These are phyloP conservation scores for Malaclemys terrapin DNA, from an alignment of 2,113 vertebrate genomes.

Conservation along the genomic window DNA sequence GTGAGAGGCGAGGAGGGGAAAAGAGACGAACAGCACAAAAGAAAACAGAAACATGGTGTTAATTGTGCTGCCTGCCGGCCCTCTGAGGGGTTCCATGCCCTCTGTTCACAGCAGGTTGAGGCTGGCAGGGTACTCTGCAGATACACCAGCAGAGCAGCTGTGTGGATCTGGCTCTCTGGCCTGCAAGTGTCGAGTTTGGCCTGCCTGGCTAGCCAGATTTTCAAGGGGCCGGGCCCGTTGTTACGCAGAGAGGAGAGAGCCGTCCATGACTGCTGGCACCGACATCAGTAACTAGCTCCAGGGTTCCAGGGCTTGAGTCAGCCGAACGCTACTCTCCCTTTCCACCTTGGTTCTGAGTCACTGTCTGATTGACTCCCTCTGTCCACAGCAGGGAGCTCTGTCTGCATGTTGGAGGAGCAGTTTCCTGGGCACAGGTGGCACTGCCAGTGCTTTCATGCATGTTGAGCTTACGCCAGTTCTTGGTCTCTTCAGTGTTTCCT, in stretches of 20 bases:
- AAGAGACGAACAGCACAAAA: rapidly evolving
- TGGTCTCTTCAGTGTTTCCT: not conserved
- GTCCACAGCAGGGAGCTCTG: not conserved
- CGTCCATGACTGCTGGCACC: not conserved
- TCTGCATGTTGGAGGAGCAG: rapidly evolving
- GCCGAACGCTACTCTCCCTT: not conserved
- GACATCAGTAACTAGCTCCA: rapidly evolving
- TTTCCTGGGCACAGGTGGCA: not conserved
- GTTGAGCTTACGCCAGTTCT: rapidly evolving
- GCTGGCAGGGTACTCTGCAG: rapidly evolving
- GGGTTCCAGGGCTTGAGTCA: not conserved
- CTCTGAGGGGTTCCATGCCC: rapidly evolving
- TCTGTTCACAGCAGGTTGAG: not conserved
- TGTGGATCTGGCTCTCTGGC: not conserved
- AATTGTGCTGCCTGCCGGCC: rapidly evolving
- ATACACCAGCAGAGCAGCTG: not conserved
- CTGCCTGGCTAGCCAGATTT: not conserved
- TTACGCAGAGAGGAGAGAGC: not conserved
- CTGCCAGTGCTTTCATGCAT: not conserved
- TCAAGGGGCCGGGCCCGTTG: not conserved
- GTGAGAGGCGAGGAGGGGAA: not conserved
- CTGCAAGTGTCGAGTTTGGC: not conserved
- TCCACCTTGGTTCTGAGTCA: not conserved
- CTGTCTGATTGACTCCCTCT: not conserved
- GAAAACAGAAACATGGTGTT: not conserved